Evolutionary conservation across 2,888 invertebrate species (phyloP).

Genomic region (Xestia c-nigrum): DNA sequence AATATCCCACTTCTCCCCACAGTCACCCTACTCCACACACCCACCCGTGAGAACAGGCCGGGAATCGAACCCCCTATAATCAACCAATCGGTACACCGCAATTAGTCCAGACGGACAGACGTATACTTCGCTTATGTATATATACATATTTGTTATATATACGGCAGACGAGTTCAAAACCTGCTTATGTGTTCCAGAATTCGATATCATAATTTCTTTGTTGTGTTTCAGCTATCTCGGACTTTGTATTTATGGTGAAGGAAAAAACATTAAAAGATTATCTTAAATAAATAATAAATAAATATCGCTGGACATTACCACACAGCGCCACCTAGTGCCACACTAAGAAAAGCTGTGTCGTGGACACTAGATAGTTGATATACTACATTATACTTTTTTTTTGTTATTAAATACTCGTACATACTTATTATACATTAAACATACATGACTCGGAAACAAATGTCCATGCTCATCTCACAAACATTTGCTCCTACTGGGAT

Average conservation of each 20-base stretch:
- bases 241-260: not conserved
- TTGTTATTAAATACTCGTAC: no score
- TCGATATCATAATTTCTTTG: constrained; percentile 32
- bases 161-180: not conserved
- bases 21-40: constrained; percentile 61
- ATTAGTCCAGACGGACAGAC: constrained; percentile 74
- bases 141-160: constrained; percentile 28
- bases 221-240: not conserved
- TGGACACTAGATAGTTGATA: no score
- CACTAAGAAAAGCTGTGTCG: no score
- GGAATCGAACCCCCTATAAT: constrained; percentile 78
- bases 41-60: constrained; percentile 75
- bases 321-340: no score
- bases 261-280: not conserved
- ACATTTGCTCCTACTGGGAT: no score
- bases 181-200: not conserved
- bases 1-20: not conserved
- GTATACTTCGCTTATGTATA: constrained; percentile 53
- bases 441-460: no score
- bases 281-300: no score
- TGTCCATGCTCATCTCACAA: no score
- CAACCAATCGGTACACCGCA: constrained; percentile 80
- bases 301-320: no score
- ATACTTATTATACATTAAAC: no score
- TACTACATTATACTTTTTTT: no score